Evolutionary conservation across 2,113 vertebrate species (phyloP), one percentile per base, ranked within the genome.

Genomic region (Gila orcuttii): DNA sequence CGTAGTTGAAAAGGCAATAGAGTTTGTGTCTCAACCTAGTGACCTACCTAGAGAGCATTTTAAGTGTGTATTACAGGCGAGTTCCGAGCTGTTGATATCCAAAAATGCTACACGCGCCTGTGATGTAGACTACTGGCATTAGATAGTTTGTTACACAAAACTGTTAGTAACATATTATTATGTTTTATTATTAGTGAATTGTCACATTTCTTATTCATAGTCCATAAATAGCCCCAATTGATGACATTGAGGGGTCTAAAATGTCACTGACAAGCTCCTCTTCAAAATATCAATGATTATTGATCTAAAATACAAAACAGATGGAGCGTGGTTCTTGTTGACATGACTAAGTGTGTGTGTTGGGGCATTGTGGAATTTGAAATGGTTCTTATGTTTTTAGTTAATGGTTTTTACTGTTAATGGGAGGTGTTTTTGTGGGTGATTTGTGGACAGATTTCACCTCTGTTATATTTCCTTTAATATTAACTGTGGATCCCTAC

Each of bases 251-350:
- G 77, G 10, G 57, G 6, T 62, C 23, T 81, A 82, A 82, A 69
- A 82, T 33, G 31, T 25, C 64, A 55, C 47, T 55, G 62, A 55
- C 50, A 36, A 21, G 31, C 31, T 59, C n/a, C 79, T 50, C 23
- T 39, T 23, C 42, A 55, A 33, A 57, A 39, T 59, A 83, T 83
- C 82, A 73, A 73, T 83, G 11, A 83, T 83, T 83, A 83, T 83
- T 59, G 82, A 83, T 83, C 82, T 57, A 42, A 39, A n/a, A 71
- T 55, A 83, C 66, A 82, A n/a, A 52, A 55, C 62, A 82, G 62
- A 68, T 66, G 25, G 28, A 57, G 47, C 28, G 45, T 82, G 80
- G 9, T 50, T 81, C 23, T 17, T 3, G 23, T 62, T 50, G 9
- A 21, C 6, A 62, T 64, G 42, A 19, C 11, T 64, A 6, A 25